These are phyloP conservation scores for Peromyscus polionotus DNA, from an alignment of 2,113 vertebrate species.

Conservation along the genomic window DNA sequence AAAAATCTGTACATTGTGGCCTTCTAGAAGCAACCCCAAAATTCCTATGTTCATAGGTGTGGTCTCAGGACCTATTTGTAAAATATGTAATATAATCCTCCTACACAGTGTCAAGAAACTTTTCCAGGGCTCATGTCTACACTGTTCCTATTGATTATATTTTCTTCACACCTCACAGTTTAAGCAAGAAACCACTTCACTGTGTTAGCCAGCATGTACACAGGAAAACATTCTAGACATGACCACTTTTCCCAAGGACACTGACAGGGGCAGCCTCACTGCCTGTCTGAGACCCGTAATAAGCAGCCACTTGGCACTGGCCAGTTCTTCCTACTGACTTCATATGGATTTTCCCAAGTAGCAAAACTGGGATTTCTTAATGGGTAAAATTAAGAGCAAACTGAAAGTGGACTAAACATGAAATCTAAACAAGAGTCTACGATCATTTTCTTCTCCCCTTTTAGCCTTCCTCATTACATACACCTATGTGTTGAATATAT, in stretches of 20 bases:
- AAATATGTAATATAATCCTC: background rate
- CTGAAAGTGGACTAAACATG: background rate
- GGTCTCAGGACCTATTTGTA: background rate
- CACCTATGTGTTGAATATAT: background rate
- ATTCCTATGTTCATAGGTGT: background rate
- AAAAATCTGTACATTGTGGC: background rate
- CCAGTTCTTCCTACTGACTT: background rate
- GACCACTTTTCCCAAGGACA: background rate
- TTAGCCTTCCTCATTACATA: background rate
- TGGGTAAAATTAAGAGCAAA: background rate
- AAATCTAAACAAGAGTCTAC: background rate
- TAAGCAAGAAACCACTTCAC: background rate
- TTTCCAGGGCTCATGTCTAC: background rate
- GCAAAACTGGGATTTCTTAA: constrained; percentile 4
- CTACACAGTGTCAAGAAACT: background rate
- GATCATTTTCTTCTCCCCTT: background rate
- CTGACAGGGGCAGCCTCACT: background rate
- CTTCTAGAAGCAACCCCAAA: background rate
- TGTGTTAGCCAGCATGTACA: background rate
- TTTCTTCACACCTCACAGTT: background rate
- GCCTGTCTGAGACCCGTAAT: background rate
- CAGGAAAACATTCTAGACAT: background rate
- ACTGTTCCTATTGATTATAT: background rate
- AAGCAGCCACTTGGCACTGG: background rate
- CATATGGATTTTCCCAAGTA: background rate